Conservation (phyloP, 2,797 vertebrate genomes). For the Sitta carolinensis region DNA sequence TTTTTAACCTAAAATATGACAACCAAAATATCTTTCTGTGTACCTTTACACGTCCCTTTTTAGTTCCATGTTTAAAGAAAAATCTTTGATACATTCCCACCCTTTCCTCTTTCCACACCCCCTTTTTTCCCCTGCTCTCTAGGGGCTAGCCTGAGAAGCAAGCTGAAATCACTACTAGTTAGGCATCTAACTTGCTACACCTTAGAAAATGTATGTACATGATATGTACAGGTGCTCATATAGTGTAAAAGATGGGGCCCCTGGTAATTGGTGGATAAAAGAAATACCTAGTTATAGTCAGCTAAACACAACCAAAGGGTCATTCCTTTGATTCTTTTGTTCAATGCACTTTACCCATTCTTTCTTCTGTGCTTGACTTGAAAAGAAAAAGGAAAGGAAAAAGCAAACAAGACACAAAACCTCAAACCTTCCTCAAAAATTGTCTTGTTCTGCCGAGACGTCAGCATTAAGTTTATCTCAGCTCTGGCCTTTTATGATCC, state of each 20-base stretch:
- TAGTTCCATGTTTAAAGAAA: neutral
- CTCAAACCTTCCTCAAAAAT: neutral
- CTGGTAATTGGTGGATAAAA: neutral
- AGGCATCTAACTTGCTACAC: neutral
- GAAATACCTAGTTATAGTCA: neutral
- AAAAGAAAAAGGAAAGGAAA: neutral
- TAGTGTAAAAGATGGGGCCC: neutral
- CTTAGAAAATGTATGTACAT: neutral
- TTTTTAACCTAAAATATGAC: neutral
- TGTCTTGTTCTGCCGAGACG: rapidly evolving
- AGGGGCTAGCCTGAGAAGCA: neutral
- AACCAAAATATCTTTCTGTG: neutral
- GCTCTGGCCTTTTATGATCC: neutral
- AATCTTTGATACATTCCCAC: neutral
- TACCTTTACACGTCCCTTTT: neutral
- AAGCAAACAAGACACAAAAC: neutral
- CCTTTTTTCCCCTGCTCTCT: rapidly evolving
- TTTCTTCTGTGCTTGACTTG: neutral
- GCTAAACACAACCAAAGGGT: neutral
- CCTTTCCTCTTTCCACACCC: rapidly evolving
- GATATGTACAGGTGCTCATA: neutral
- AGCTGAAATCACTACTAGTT: neutral
- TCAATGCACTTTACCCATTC: neutral
- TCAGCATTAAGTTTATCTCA: neutral
- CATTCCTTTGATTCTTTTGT: neutral